Conservation (phyloP, 2,113 vertebrate genomes). For the Nymphicus hollandicus region DNA sequence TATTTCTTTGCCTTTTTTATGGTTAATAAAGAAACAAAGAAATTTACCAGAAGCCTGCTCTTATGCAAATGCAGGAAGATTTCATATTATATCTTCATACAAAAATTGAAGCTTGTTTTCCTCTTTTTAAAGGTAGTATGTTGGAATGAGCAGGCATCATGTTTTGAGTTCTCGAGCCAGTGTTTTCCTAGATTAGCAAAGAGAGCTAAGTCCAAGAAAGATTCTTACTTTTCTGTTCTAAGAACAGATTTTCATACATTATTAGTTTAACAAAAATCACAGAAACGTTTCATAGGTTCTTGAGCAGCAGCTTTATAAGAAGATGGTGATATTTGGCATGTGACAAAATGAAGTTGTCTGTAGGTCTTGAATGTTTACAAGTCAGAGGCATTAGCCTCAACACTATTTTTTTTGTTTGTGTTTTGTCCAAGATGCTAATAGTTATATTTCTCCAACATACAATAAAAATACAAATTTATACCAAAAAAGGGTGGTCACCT, state of each 20-base stretch:
- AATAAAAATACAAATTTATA: background rate
- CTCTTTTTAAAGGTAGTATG: background rate
- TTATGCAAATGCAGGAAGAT: background rate
- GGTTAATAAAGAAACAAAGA: background rate
- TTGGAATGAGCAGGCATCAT: background rate
- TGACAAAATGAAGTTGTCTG: background rate
- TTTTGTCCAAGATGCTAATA: background rate
- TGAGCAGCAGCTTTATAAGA: background rate
- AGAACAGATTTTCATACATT: background rate
- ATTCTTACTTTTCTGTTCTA: background rate
- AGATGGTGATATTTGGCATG: background rate
- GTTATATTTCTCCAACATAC: background rate
- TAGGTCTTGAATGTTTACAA: background rate
- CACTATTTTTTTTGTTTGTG: background rate
- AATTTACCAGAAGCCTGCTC: background rate
- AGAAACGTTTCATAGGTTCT: background rate
- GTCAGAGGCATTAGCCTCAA: background rate
- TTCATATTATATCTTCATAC: background rate
- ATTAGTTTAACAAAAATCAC: background rate
- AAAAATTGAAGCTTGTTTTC: background rate
- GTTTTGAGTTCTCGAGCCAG: background rate
- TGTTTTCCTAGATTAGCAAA: background rate
- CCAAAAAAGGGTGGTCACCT: background rate
- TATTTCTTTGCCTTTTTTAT: background rate
- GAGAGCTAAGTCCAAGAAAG: background rate